Percentiles rank a stretch among this genome's conserved stretches.
phyloP scores from a whole-genome alignment of 2,113 vertebrate species.

The Actenoides lindsayi region DNA sequence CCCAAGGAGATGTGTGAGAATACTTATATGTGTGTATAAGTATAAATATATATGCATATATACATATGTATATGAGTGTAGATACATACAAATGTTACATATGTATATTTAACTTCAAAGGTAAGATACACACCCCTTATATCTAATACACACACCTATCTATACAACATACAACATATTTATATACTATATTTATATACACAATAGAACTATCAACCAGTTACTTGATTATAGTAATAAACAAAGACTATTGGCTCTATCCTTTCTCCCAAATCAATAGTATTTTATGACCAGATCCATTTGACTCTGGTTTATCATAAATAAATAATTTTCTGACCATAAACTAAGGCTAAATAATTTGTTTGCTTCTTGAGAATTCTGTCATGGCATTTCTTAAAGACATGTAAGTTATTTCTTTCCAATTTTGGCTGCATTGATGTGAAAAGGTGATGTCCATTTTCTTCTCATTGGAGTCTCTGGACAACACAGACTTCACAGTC shows the following conservation, averaged over 20 bases:
- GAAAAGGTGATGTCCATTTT: background rate
- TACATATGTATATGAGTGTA: background rate
- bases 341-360: background rate
- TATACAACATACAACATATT: background rate
- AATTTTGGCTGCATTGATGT: background rate
- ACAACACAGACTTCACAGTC: background rate
- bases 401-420: background rate
- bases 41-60: background rate
- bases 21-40: background rate
- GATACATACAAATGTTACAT: background rate
- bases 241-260: background rate
- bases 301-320: background rate
- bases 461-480: background rate
- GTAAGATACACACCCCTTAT: background rate
- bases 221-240: background rate
- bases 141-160: background rate
- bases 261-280: background rate
- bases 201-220: background rate
- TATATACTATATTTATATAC: background rate
- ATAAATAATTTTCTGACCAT: background rate
- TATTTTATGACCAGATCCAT: background rate
- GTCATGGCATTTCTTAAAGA: background rate
- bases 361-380: background rate
- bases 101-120: background rate
- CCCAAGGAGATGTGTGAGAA: rapidly evolving